phyloP scores from a whole-genome alignment of 2,113 vertebrate species.

The Toxostoma redivivum region DNA sequence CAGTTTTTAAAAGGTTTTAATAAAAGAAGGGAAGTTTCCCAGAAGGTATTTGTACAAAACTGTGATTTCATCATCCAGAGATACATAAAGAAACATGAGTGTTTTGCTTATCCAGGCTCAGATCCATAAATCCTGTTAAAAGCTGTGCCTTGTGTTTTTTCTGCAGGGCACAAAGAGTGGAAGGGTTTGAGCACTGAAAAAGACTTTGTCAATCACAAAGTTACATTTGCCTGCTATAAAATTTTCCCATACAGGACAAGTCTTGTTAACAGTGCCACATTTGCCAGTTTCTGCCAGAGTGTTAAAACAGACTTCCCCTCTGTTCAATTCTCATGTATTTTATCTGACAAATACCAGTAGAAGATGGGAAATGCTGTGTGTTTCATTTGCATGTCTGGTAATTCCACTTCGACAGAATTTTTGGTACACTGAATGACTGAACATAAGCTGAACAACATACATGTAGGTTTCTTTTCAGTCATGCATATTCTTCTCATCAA shows the following conservation, averaged over 20 bases:
- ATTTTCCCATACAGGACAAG: not conserved
- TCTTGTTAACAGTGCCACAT: not conserved
- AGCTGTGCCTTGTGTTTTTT: not conserved
- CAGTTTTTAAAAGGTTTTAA: not conserved
- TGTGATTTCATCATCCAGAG: not conserved
- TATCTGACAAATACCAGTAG: not conserved
- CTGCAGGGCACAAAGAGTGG: not conserved
- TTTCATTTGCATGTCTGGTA: constrained; percentile 37
- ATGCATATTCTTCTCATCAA: not conserved
- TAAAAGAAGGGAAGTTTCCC: not conserved
- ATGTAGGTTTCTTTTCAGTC: not conserved
- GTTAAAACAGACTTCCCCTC: not conserved
- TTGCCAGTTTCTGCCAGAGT: not conserved
- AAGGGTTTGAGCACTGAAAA: not conserved
- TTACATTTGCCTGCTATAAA: not conserved
- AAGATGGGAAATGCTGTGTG: not conserved
- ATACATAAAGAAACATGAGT: not conserved
- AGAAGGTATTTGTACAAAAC: not conserved
- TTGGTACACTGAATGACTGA: not conserved
- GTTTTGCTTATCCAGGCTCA: not conserved
- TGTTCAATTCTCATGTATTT: not conserved
- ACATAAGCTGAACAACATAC: not conserved
- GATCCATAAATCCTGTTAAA: not conserved
- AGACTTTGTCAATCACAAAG: not conserved
- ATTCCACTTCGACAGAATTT: not conserved